These are phyloP conservation scores for Vulpes vulpes DNA, from an alignment of 2,113 vertebrate genomes.

Conservation along the genomic window DNA sequence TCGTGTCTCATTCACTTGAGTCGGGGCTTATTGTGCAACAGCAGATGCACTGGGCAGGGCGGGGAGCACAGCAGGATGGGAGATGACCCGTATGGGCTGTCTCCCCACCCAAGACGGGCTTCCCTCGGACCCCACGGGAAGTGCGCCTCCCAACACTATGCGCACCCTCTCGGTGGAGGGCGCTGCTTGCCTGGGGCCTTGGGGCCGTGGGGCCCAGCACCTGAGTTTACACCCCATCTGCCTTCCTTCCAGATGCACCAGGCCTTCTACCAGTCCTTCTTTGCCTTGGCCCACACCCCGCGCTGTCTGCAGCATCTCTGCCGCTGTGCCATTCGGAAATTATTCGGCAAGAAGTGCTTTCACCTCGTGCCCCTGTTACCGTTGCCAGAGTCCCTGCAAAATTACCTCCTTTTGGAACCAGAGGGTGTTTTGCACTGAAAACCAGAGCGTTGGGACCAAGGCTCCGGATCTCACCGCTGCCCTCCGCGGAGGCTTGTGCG, in stretches of 20 bases:
- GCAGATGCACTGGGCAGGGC: rapidly evolving
- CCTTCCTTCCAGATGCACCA: constrained; percentile 83
- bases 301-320: constrained; percentile 88
- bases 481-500: rapidly evolving
- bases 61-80: rapidly evolving
- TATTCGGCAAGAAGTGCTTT: constrained; percentile 81
- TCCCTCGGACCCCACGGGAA: too few species aligned
- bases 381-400: constrained; percentile 82
- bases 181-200: rapidly evolving
- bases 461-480: rapidly evolving
- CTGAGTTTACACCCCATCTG: rapidly evolving
- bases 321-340: constrained; percentile 78
- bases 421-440: constrained; percentile 83
- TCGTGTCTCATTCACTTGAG: background rate
- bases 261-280: constrained; percentile 87
- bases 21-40: rapidly evolving
- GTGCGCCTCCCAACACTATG: rapidly evolving
- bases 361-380: constrained; percentile 84
- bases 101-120: background rate
- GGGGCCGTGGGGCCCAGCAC: rapidly evolving
- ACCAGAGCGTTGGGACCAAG: background rate
- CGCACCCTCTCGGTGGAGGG: background rate
- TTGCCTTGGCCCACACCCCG: constrained; percentile 67
- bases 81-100: rapidly evolving
- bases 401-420: constrained; percentile 88